Evolutionary conservation across 2,797 vertebrate genomes (phyloP), one percentile per base, ranked within the genome.

Genomic region (Dicrostonyx torquatus): DNA sequence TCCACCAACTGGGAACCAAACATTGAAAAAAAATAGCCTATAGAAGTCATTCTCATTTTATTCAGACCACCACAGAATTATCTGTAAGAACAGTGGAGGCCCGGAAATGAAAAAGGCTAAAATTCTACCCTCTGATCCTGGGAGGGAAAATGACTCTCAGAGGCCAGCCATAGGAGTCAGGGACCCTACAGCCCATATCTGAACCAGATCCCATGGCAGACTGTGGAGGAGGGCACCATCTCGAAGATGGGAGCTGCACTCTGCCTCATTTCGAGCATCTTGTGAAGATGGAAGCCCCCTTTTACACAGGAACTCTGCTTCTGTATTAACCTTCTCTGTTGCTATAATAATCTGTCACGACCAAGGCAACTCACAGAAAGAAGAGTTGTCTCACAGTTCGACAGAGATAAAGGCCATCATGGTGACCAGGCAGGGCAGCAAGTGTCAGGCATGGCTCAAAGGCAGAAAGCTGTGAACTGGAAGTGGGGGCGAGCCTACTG

Each of bases 71-170:
- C 40, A 48, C 26, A 50, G 14, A 84, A 60, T 73, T 80, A 78
- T 94, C 45, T 68, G 4, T n/a, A 76, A 91, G 34, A 3, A 78
- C 88, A 53, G 8, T 48, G 22, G 89, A 66, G 11, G 13, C 50
- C 78, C 37, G 86, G 78, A 86, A 94, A 60, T 86, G 37, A 93
- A 26, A 53, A n/a, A 7, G 34, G 11, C 68, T 92, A 31, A 87
- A 80, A 37, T 48, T 93, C 78, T 48, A 40, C 18, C 60, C 18
- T 75, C 4, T 64, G 34, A n/a, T 58, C 10, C 48, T 40, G 40
- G 22, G 18, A 64, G 62, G 15, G 29, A 29, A 75, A 89, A 70
- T 4, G 5, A 75, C 10, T 20, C 9, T 75, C 50, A 84, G 70
- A 40, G 15, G 5, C 9, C 11, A 6, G 4, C 14, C 6, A 0